These are phyloP conservation scores for Varecia variegata DNA, from an alignment of 2,797 vertebrate genomes.

Conservation along the genomic window DNA sequence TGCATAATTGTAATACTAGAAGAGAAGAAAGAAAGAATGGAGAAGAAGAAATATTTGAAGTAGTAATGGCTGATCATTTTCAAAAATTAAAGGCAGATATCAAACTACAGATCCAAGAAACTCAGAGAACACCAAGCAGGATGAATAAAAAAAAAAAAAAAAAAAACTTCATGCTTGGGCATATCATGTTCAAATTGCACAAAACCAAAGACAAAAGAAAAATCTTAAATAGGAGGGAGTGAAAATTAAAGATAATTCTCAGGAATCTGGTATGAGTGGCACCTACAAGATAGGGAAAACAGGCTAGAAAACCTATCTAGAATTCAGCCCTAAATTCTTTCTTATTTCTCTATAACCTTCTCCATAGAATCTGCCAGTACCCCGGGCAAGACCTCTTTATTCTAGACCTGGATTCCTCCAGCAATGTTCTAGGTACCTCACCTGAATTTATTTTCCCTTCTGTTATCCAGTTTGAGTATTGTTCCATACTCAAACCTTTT, in stretches of 20 bases:
- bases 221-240: neutral
- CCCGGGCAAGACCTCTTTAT: neutral
- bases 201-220: conserved; percentile 1
- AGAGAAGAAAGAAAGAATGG: neutral
- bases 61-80: neutral
- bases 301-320: neutral
- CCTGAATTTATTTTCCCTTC: neutral
- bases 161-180: neutral
- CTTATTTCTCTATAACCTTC: neutral
- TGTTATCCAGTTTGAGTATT: neutral
- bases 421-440: neutral
- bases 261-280: neutral
- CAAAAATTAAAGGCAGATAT: neutral
- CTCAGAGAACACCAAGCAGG: neutral
- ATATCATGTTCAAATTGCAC: neutral
- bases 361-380: neutral
- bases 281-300: neutral
- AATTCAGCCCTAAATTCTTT: neutral
- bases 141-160: neutral
- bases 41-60: neutral
- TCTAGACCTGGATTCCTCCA: neutral
- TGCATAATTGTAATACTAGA: neutral
- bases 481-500: neutral
- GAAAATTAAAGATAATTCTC: neutral
- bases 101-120: neutral